Percentiles rank a stretch among this genome's conserved stretches.
These are phyloP conservation scores for Channallabes apus DNA, from an alignment of 2,797 vertebrate genomes.

Conservation along the genomic window DNA sequence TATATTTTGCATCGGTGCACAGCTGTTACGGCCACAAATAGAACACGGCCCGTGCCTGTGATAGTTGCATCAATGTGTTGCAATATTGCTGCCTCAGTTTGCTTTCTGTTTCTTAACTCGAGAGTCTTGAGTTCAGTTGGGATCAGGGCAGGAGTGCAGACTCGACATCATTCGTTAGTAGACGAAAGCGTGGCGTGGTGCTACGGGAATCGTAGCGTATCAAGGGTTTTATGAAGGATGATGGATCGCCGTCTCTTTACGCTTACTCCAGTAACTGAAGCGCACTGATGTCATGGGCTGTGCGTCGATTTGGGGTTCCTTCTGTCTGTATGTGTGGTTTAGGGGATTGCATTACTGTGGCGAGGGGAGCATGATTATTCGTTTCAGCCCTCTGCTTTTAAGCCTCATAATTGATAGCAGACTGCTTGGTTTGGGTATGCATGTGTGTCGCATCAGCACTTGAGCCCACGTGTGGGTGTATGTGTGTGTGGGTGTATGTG, in stretches of 20 bases:
- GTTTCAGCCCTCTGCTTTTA: conserved; percentile 66
- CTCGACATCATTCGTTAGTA: background rate
- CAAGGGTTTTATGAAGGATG: conserved; percentile 1
- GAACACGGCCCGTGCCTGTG: background rate
- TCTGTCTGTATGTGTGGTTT: conserved; percentile 71
- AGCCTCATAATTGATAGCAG: conserved; percentile 75
- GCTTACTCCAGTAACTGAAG: conserved; percentile 55
- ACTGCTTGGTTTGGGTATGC: conserved; percentile 53
- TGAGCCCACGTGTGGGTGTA: background rate
- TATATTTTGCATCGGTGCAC: background rate
- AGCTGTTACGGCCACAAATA: conserved; percentile 27
- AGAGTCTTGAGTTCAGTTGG: background rate
- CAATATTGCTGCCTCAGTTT: conserved; percentile 25
- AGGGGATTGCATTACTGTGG: conserved; percentile 60
- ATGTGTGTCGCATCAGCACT: conserved; percentile 28
- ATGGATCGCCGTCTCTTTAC: conserved; percentile 22
- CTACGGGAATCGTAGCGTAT: background rate
- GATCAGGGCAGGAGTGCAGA: background rate
- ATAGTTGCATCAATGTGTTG: conserved; percentile 34
- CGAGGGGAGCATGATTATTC: conserved; percentile 66
- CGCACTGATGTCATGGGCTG: conserved; percentile 67
- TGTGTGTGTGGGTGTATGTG: conserved; percentile 25
- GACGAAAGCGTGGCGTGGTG: background rate
- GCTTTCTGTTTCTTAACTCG: background rate
- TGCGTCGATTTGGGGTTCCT: conserved; percentile 67